A percentile compares a stretch with the other conserved stretches of the same genome.
These are phyloP conservation scores for Phengaris arion DNA, from an alignment of 2,888 invertebrate species.

Conservation along the genomic window DNA sequence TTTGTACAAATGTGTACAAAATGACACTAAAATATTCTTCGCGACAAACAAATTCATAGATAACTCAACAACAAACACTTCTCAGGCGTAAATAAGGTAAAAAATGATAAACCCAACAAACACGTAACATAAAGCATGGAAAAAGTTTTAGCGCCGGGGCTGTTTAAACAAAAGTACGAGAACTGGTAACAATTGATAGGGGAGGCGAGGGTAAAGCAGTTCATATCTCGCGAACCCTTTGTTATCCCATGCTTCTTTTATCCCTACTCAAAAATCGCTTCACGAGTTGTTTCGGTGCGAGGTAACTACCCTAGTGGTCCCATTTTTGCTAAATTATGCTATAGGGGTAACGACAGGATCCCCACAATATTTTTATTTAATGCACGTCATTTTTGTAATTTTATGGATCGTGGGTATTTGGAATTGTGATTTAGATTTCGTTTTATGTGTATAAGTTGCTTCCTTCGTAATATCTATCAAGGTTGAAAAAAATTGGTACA, in stretches of 20 bases:
- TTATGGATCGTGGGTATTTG: neutral
- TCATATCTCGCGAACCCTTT: constrained; percentile 66
- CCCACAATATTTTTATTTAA: constrained; percentile 32
- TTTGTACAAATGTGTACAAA: too few species aligned
- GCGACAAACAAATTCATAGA: neutral
- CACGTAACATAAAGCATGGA: constrained; percentile 34
- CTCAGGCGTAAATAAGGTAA: constrained; percentile 16
- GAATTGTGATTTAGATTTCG: neutral
- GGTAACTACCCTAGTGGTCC: constrained; percentile 70
- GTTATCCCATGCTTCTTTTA: constrained; percentile 65
- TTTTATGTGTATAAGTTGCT: too few species aligned
- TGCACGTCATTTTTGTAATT: constrained; percentile 4
- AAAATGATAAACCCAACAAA: constrained; percentile 31
- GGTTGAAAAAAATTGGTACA: too few species aligned
- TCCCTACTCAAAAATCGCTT: constrained; percentile 73
- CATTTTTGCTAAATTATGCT: constrained; percentile 53
- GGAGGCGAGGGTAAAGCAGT: constrained; percentile 62
- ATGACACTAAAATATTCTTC: neutral
- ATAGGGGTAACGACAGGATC: constrained; percentile 35
- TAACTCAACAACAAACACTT: neutral
- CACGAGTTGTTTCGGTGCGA: constrained; percentile 59
- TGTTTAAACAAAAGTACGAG: constrained; percentile 60
- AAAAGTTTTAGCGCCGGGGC: constrained; percentile 35
- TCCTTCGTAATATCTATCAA: too few species aligned
- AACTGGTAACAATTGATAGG: constrained; percentile 74